Evolutionary conservation across 2,888 invertebrate species (phyloP).

Genomic region (Diaperis boleti): DNA sequence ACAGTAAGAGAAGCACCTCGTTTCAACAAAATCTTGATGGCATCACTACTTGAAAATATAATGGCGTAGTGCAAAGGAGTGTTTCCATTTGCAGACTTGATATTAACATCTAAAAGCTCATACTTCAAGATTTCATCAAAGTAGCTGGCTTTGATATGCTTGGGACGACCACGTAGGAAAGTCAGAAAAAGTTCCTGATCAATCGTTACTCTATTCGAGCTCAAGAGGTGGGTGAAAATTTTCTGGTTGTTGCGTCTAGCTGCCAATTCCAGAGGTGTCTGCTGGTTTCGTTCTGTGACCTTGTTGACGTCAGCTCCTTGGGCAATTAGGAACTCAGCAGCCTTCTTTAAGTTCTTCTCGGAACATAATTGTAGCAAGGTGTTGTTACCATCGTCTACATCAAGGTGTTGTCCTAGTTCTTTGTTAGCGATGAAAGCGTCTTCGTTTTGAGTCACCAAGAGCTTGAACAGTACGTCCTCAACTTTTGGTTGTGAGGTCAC

Average conservation of each 20-base stretch:
- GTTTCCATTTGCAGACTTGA: slow-evolving; percentile 25
- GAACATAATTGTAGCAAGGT: slow-evolving; percentile 31
- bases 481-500: not conserved
- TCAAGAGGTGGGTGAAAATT: slow-evolving; percentile 30
- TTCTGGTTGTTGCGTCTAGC: slow-evolving; percentile 28
- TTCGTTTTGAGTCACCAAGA: slow-evolving; percentile 14
- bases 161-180: slow-evolving; percentile 18
- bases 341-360: slow-evolving; percentile 20
- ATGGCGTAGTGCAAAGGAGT: slow-evolving; percentile 39
- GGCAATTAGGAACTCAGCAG: slow-evolving; percentile 18
- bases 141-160: slow-evolving; percentile 32
- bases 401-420: slow-evolving; percentile 1
- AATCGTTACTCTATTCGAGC: slow-evolving; percentile 14
- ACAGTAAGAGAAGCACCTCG: slow-evolving; percentile 28
- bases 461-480: slow-evolving; percentile 16
- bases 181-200: slow-evolving; percentile 15
- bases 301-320: slow-evolving; percentile 22
- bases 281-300: slow-evolving; percentile 25
- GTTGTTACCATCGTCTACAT: slow-evolving; percentile 32
- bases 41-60: slow-evolving; percentile 27
- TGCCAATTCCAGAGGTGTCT: slow-evolving; percentile 34
- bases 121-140: slow-evolving; percentile 31
- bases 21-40: slow-evolving; percentile 22
- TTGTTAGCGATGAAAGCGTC: slow-evolving; percentile 4
- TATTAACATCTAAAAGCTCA: slow-evolving; percentile 25